These are phyloP conservation scores for Drosophila tsacasi DNA, from an alignment of 1,140 invertebrate genomes.

Conservation along the genomic window DNA sequence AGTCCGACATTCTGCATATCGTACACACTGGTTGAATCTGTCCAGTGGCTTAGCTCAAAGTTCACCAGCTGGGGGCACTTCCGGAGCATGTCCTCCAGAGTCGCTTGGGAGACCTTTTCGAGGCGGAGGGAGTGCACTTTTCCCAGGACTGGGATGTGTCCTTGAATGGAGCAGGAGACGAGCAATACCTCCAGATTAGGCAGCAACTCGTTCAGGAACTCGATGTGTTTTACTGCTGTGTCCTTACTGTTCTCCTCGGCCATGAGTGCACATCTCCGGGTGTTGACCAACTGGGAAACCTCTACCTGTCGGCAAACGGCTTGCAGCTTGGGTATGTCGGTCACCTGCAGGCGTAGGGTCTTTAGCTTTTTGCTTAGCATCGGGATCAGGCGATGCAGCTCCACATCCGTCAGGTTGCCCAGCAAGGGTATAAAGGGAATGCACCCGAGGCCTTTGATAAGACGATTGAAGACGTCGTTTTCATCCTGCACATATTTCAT, in stretches of 20 bases:
- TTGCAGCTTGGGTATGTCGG: constrained; percentile 10
- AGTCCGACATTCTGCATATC: constrained; percentile 20
- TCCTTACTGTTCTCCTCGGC: not conserved
- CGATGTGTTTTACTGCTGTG: not conserved
- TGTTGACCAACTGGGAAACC: constrained; percentile 1
- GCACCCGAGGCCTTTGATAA: constrained; percentile 22
- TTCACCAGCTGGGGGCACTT: constrained; percentile 28
- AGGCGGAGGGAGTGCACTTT: constrained; percentile 12
- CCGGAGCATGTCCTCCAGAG: constrained; percentile 32
- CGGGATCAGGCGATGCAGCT: constrained; percentile 28
- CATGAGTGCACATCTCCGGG: constrained; percentile 9
- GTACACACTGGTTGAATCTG: not conserved
- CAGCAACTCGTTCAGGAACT: constrained; percentile 20
- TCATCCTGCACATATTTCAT: constrained; percentile 11
- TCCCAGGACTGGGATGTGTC: constrained; percentile 23
- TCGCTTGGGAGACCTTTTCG: not conserved
- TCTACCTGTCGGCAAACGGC: not conserved
- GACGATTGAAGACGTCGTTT: constrained; percentile 10
- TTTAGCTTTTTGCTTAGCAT: constrained; percentile 24
- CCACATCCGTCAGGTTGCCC: not conserved
- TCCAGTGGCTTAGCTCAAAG: constrained; percentile 17
- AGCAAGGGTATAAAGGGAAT: constrained; percentile 8
- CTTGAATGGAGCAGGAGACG: constrained; percentile 3
- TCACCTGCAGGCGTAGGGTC: constrained; percentile 23
- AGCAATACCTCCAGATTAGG: constrained; percentile 26